phyloP scores from a whole-genome alignment of 2,797 vertebrate genomes.

The Eulemur rubriventer region DNA sequence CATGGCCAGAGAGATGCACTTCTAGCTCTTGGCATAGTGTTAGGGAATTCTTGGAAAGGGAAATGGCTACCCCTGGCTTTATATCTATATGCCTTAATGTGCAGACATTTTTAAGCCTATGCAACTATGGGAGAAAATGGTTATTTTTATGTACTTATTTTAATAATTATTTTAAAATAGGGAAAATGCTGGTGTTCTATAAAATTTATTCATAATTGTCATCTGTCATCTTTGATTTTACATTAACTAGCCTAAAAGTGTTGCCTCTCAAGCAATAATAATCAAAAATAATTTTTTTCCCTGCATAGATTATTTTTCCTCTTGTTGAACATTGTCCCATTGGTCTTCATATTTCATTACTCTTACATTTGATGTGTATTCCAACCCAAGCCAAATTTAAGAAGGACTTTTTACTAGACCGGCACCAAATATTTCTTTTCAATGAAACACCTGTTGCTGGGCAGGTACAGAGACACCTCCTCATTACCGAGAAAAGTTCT shows the following conservation, averaged over 20 bases:
- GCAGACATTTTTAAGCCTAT: neutral
- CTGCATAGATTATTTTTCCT: fast-evolving
- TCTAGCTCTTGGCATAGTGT: neutral
- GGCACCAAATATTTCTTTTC: slow-evolving; percentile 27
- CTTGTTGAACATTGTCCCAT: neutral
- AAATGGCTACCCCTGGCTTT: neutral
- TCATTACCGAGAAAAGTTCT: neutral
- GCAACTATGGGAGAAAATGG: neutral
- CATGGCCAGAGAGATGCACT: neutral
- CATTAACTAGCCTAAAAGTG: neutral
- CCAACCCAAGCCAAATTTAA: neutral
- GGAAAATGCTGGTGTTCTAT: slow-evolving; percentile 14
- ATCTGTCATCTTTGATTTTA: slow-evolving; percentile 24
- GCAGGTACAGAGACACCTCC: neutral
- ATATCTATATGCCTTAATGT: neutral
- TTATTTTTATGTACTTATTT: slow-evolving; percentile 12
- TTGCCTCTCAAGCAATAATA: slow-evolving; percentile 11
- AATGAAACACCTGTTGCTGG: neutral
- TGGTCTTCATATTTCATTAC: neutral
- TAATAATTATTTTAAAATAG: slow-evolving; percentile 24
- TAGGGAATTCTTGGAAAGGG: neutral
- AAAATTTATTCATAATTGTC: slow-evolving; percentile 20
- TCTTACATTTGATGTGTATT: neutral
- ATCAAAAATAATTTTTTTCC: slow-evolving; percentile 25
- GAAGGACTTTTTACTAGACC: slow-evolving; percentile 18